Base-by-base conservation (phyloP, 1,140 invertebrate species). In the Bemisia tabaci region DNA sequence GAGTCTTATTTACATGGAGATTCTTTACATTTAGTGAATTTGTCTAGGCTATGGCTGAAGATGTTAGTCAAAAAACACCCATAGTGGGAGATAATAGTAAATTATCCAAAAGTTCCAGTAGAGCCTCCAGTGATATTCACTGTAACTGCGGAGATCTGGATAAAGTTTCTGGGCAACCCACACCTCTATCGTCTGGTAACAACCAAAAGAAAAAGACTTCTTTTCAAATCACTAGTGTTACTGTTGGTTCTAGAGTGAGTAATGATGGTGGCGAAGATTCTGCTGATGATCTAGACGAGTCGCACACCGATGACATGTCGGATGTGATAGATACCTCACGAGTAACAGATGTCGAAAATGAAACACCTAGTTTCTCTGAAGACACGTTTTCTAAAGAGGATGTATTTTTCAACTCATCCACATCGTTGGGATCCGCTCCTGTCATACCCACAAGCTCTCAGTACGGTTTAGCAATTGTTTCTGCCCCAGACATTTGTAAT, bases 191-290 rank as follows among this genome's bases (percentile, higher is more conserved):
- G 12, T 58, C 58, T 23, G 26, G 59, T 25, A 24, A 26, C 62
- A 26, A 65, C 25, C 48, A 25, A n/a, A 78, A 82, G 73, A 90
- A 90, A 81, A 91, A 90, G 81, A 89, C 85, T 74, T 94, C 92
- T 65, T 95, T 95, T 81, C 92, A 95, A 82, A 95, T 95, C 74
- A 95, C 92, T 12, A 90, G 88, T 75, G 87, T 94, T 67, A 92
- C 88, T 68, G 86, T 90, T 70, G 87, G 87, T 71, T 86, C 87
- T 65, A 82, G 85, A 48, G 5, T 48, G 75, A 89, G 85, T 79
- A 87, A 88, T 75, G 92, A 95, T 78, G 87, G 87, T 68, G 93
- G 91, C 73, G 91, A 92, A 68, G 93, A 95, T 78, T 94, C 91
- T 62, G 90, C 91, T 70, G 92, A 94, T 78, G 92, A 95, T 82